These are phyloP conservation scores for Disparrhopalites patrizii DNA, from an alignment of 2,888 invertebrate species.

Conservation along the genomic window DNA sequence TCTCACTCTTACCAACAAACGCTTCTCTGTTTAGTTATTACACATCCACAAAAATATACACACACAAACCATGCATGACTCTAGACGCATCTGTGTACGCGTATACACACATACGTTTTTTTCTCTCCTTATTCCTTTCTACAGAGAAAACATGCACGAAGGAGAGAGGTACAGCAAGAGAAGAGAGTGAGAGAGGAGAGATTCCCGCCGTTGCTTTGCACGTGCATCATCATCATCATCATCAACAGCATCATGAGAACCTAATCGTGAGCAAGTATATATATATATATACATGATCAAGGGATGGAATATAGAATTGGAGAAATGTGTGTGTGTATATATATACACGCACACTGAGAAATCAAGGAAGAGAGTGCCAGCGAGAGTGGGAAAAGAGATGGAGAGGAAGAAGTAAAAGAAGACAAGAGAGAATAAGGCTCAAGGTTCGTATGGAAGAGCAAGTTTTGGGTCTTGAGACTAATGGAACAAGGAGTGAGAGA, in stretches of 20 bases:
- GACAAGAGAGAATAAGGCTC: constrained; percentile 33
- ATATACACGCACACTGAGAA: no score
- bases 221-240: not conserved
- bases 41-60: not conserved
- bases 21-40: constrained; percentile 2
- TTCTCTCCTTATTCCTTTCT: not conserved
- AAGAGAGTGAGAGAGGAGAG: not conserved
- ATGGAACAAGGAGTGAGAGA: no score
- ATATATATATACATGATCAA: not conserved
- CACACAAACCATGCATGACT: not conserved
- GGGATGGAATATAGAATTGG: no score
- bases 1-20: no score
- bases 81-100: no score
- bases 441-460: constrained; percentile 38
- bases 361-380: no score
- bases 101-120: no score
- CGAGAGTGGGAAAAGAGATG: not conserved
- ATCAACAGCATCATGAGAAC: no score
- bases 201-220: not conserved
- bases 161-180: constrained; percentile 24
- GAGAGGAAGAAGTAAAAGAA: not conserved
- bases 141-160: not conserved
- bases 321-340: no score
- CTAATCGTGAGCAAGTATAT: not conserved
- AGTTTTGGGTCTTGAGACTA: constrained; percentile 37